Evolutionary conservation across 92 coral and sea anemone species (phyloP), one percentile per base, ranked within the genome.

Genomic region (Heliopora coerulea): DNA sequence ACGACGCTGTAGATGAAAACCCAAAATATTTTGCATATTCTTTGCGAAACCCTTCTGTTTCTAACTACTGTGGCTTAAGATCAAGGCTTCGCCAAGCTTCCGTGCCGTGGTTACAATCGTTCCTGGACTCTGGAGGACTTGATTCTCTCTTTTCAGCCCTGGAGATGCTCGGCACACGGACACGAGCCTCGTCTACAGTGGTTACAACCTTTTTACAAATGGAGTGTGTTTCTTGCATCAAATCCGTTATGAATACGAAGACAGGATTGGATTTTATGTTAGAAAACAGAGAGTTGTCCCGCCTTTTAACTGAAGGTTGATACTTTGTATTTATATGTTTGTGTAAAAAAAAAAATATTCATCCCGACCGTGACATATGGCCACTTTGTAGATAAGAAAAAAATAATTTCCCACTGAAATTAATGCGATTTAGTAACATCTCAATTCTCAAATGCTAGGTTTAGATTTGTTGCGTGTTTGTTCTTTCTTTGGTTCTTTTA

Each of bases 241-340:
- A 59, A 39, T 54, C 62, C 49, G 65, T 78, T 33, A 65, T 78
- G 83, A 78, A 78, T 59, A 65, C 83, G 25, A 54, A 54, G 54
- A 60, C 76, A 20, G 83, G 83, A 17, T 24, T 78, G 59, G 46
- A 66, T 21, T 78, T 23, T 70, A 65, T 78, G 44, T 33, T 78
- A 27, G 64, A 66, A 66, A 46, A 78, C 40, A 54, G 40, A 19
- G 67, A 78, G 18, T 58, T 60, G 8, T 56, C 67, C 49, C 83
- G 83, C 30, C 83, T 54, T 21, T 74, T 78, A 23, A 70, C 67
- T 37, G 65, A 70, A 78, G 83, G 83, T 78, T 78, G 65, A 70
- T 34, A 32, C 33, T 11, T 23, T 24, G 13, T 65, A 27, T 62
- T 35, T 27, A 27, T 77, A 46, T 48, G 30, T 30, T 37, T 28